Evolutionary conservation across 2,797 vertebrate genomes (phyloP).

Genomic region (Pangasius macronema): DNA sequence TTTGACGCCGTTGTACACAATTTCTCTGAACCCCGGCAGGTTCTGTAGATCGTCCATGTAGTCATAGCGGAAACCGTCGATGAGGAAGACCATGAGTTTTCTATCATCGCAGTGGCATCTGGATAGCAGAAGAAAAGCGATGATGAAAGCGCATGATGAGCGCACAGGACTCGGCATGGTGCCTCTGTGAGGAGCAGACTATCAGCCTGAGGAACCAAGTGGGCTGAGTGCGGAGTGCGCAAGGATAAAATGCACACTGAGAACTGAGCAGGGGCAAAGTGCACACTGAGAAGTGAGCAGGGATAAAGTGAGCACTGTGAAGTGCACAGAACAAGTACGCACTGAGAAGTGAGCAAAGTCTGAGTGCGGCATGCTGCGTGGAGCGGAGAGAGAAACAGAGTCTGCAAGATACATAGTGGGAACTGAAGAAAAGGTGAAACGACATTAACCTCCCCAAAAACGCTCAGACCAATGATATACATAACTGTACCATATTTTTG

Average conservation of each 20-base stretch:
- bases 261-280: not conserved
- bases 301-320: not conserved
- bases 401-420: not conserved
- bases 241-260: not conserved
- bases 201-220: not conserved
- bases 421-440: not conserved
- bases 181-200: conserved; percentile 8
- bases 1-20: conserved; percentile 83
- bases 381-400: not conserved
- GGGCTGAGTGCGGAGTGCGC: not conserved
- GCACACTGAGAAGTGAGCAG: no score
- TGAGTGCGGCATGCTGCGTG: no score
- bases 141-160: conserved; percentile 42
- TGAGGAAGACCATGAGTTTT: conserved; percentile 85
- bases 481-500: not conserved
- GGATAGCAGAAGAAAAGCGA: conserved; percentile 56
- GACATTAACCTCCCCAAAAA: not conserved
- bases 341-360: not conserved
- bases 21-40: conserved; percentile 81
- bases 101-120: conserved; percentile 45
- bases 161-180: conserved; percentile 61
- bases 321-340: not conserved
- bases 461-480: not conserved
- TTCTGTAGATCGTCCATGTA: conserved; percentile 80
- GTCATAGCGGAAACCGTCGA: conserved; percentile 90